Conservation (phyloP, 1,140 invertebrate species). For the Planococcus citri region DNA sequence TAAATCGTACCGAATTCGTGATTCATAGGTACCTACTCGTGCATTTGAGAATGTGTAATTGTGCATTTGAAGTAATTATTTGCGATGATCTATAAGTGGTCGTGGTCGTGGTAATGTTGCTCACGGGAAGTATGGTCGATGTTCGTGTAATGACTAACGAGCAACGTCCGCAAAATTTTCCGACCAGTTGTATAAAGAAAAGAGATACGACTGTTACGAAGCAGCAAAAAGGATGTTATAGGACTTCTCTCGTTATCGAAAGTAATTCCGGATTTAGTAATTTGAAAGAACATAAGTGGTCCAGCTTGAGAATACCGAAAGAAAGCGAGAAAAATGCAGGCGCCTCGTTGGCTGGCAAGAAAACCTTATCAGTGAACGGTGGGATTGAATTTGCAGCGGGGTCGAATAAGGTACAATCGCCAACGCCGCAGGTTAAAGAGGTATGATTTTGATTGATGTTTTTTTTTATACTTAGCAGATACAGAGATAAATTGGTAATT, state of each 20-base stretch:
- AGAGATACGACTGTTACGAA: neutral
- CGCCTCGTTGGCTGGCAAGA: neutral
- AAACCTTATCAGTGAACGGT: neutral
- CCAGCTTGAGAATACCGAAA: slow-evolving; percentile 24
- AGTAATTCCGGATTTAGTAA: slow-evolving; percentile 24
- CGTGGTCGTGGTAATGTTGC: neutral
- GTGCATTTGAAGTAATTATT: no score
- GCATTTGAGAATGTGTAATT: no score
- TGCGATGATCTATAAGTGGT: neutral
- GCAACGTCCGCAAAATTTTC: neutral
- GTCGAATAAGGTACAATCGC: neutral
- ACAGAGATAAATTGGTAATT: no score
- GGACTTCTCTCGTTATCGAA: slow-evolving; percentile 26
- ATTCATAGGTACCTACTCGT: no score
- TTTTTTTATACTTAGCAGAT: no score
- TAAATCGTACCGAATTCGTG: no score
- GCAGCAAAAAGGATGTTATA: slow-evolving; percentile 3
- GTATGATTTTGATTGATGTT: neutral
- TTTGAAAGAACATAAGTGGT: slow-evolving; percentile 27
- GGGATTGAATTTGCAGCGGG: neutral
- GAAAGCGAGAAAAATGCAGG: slow-evolving; percentile 24
- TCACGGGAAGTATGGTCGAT: neutral
- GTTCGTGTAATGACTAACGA: neutral
- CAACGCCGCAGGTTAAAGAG: neutral
- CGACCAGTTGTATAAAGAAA: neutral